Percentiles rank a stretch among this genome's conserved stretches.
Conservation (phyloP, 2,113 vertebrate species). For the Connochaetes taurinus region DNA sequence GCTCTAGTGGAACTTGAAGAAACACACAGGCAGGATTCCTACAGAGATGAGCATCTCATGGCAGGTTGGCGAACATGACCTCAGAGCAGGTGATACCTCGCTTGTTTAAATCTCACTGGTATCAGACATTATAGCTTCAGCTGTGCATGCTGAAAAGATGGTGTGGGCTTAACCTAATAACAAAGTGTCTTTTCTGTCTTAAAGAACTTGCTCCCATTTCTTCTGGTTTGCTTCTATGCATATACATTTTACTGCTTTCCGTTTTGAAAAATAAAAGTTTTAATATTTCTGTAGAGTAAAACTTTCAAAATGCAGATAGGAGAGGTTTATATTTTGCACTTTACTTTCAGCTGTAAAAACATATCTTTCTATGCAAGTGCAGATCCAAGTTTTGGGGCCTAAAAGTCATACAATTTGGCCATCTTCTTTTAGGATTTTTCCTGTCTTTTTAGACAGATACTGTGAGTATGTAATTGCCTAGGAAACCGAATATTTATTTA, state of each 20-base stretch:
- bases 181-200: neutral
- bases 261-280: neutral
- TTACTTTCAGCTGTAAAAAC: neutral
- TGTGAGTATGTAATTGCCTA: neutral
- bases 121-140: neutral
- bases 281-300: neutral
- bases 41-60: neutral
- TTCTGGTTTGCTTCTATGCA: neutral
- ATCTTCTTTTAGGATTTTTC: neutral
- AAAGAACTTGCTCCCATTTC: neutral
- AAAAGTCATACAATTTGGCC: neutral
- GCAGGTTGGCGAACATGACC: neutral
- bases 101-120: neutral
- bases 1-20: neutral
- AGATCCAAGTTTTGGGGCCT: neutral
- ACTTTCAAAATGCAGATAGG: neutral
- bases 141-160: neutral
- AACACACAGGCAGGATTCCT: neutral
- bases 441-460: neutral
- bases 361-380: neutral
- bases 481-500: neutral
- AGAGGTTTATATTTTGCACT: neutral
- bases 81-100: neutral
- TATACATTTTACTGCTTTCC: neutral
- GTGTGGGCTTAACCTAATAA: neutral